A percentile compares a stretch with the other conserved stretches of the same genome.
These are phyloP conservation scores for Salpingus planirostris DNA, from an alignment of 2,888 invertebrate genomes.

Conservation along the genomic window DNA sequence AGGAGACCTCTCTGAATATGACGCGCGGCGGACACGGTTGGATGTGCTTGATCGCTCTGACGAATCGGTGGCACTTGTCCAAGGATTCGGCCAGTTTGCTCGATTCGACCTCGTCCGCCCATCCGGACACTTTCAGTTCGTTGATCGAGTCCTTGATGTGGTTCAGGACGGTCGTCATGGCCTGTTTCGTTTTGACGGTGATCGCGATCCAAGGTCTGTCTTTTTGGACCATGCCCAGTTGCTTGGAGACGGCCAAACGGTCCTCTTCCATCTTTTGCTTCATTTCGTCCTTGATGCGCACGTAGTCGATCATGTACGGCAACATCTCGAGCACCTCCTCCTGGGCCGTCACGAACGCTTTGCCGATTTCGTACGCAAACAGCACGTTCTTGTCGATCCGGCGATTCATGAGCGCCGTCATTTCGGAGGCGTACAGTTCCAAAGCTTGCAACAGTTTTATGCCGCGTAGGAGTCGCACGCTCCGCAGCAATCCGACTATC, in stretches of 20 bases:
- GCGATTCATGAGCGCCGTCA: not conserved
- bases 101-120: slow-evolving; percentile 3
- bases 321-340: not conserved
- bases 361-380: not conserved
- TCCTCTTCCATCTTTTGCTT: not conserved
- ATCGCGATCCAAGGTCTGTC: slow-evolving; percentile 49
- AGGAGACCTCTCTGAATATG: slow-evolving; percentile 23
- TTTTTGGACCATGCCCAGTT: slow-evolving; percentile 3
- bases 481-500: no score
- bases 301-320: slow-evolving; percentile 1
- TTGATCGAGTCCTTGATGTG: slow-evolving; percentile 48
- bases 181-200: slow-evolving; percentile 56
- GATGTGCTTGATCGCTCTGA: slow-evolving; percentile 22
- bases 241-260: not conserved
- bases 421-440: not conserved
- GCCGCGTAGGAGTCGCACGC: not conserved
- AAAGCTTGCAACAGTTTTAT: not conserved
- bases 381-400: not conserved
- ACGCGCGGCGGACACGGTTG: slow-evolving; percentile 46
- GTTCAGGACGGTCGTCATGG: slow-evolving; percentile 51
- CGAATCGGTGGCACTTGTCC: slow-evolving; percentile 1
- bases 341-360: not conserved
- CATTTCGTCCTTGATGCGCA: not conserved
- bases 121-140: slow-evolving; percentile 47
- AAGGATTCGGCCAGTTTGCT: not conserved